Base-by-base conservation (phyloP, 1,140 invertebrate genomes). In the Micrasema minimum region DNA sequence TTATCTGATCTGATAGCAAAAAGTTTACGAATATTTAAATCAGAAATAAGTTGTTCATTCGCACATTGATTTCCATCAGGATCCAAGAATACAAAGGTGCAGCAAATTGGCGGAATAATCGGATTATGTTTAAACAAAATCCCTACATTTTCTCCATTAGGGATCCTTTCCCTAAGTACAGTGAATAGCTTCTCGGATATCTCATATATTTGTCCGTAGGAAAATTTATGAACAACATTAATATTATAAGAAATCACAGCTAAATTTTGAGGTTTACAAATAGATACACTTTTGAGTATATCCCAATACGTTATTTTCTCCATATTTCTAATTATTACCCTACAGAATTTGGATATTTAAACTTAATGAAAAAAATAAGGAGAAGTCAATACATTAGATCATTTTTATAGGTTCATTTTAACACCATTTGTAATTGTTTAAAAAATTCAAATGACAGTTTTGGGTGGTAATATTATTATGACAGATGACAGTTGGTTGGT, bases 21-120 rank as follows among this genome's bases (percentile, higher is more conserved):
- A 41, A 74, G 46, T 48, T 43, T 64, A 20, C 6, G n/a, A 10
- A 74, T 46, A 18, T 71, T 71, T 51, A 74, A 22, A 43, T 74
- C 64, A 22, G 26, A 26, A 7, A 71, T 71, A n/a, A 64, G 26
- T 55, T 55, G 51, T 31, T 41, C 38, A 22, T 59, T 59, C 20
- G 55, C 11, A 22, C 11, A 1, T 64, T 72, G 20, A 59, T n/a
- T n/a, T n/a, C 80, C 76, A 31, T 76, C 65, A 50, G 78, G 78
- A 74, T 83, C 77, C 37, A 85, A 64, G 69, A 84, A 84, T 78
- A 84, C 82, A 66, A 85, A 85, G 61, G 78, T 77, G 67, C 80
- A 80, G 77, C 65, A 79, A 79, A 73, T 59, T 41, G 59, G 45
- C 9, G 68, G 71, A 45, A 75, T 11, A 3, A 73, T 37, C 37